Evolutionary conservation across 2,113 vertebrate genomes (phyloP).

Genomic region (Spilogale gracilis): DNA sequence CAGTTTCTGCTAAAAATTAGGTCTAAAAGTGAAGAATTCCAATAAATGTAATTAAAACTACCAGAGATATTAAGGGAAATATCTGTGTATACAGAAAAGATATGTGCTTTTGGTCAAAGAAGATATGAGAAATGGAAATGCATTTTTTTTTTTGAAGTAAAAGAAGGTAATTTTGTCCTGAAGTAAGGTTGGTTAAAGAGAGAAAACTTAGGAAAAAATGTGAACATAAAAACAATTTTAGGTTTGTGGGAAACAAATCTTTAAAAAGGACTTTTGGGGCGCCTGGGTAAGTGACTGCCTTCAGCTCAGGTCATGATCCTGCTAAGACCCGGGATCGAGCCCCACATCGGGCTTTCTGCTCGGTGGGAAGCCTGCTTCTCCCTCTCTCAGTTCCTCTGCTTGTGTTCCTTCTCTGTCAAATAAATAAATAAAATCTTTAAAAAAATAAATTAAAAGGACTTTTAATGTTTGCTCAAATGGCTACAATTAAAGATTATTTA

Average conservation of each 20-base stretch:
- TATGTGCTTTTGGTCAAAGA: background rate
- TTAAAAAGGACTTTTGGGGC: background rate
- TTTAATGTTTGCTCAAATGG: background rate
- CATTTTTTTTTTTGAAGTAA: background rate
- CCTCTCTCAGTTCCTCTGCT: too few relatives aligned
- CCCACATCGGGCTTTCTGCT: too few relatives aligned
- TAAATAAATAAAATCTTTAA: background rate
- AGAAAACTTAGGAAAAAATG: background rate
- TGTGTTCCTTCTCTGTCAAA: too few relatives aligned
- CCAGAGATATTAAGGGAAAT: background rate
- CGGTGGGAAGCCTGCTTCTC: too few relatives aligned
- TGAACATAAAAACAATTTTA: background rate
- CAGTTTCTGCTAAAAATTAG: background rate
- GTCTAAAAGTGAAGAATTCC: background rate
- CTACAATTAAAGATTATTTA: background rate
- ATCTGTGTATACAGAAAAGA: background rate
- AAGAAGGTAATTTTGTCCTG: background rate
- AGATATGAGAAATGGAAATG: background rate
- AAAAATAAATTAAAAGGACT: background rate
- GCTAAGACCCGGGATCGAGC: too few relatives aligned
- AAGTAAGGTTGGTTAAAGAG: background rate
- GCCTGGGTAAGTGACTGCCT: too few relatives aligned
- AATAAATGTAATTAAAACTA: background rate
- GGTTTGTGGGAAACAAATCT: background rate
- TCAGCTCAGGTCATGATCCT: too few relatives aligned